Evolutionary conservation across 2,888 invertebrate species (phyloP).

Genomic region (Electrophaes corylata): DNA sequence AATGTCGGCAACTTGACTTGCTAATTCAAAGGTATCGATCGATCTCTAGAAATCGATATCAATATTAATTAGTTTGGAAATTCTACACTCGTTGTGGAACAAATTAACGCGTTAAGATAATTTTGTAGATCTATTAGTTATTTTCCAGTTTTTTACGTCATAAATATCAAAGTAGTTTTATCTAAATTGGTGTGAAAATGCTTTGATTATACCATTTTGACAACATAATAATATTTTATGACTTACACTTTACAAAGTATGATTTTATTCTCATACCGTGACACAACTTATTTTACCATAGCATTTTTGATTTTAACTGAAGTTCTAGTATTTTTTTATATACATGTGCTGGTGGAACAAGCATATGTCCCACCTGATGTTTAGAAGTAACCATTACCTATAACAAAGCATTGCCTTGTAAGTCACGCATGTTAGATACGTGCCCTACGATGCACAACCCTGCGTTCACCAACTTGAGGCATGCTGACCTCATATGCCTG

Average conservation of each 20-base stretch:
- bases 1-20: constrained; percentile 15
- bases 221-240: background rate
- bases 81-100: constrained; percentile 6
- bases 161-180: background rate
- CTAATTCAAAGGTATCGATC: constrained; percentile 16
- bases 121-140: constrained; percentile 9
- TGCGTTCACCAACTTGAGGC: too few relatives aligned
- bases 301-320: too few relatives aligned
- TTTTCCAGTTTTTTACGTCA: background rate
- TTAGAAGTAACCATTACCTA: too few relatives aligned
- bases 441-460: too few relatives aligned
- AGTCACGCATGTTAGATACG: too few relatives aligned
- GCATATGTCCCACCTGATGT: too few relatives aligned
- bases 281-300: too few relatives aligned
- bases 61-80: constrained; percentile 22
- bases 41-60: constrained; percentile 12
- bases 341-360: too few relatives aligned
- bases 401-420: too few relatives aligned
- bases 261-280: background rate
- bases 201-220: background rate
- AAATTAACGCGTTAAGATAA: constrained; percentile 8
- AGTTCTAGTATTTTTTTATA: too few relatives aligned
- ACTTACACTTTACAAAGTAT: too few relatives aligned
- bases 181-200: background rate
- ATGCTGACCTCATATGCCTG: too few relatives aligned